phyloP scores from a whole-genome alignment of 2,797 vertebrate genomes.

The Sphaeramia orbicularis region DNA sequence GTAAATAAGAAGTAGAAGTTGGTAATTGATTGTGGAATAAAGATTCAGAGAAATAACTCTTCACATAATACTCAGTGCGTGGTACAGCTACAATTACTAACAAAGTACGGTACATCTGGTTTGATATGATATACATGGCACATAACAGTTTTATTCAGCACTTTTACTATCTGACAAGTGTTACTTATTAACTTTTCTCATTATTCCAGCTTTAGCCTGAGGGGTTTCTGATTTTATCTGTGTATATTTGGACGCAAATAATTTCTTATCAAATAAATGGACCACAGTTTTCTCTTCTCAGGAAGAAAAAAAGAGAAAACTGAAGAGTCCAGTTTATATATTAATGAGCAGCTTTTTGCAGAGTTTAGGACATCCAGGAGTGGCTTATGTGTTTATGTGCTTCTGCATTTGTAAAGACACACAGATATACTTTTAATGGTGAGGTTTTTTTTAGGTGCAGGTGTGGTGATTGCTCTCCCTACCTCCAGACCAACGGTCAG shows the following conservation, averaged over 20 bases:
- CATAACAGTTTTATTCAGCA: slow-evolving; percentile 47
- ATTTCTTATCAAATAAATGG: slow-evolving; percentile 32
- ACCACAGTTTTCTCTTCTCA: neutral
- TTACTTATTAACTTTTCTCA: slow-evolving; percentile 45
- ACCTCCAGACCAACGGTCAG: slow-evolving; percentile 32
- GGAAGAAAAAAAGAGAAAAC: neutral
- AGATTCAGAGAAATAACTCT: slow-evolving; percentile 53
- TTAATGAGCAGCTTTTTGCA: slow-evolving; percentile 25
- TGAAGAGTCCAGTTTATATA: slow-evolving; percentile 9
- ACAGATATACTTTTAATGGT: slow-evolving; percentile 16
- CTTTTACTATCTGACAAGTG: slow-evolving; percentile 46
- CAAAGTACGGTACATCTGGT: slow-evolving; percentile 11
- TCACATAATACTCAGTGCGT: slow-evolving; percentile 21
- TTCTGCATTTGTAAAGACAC: slow-evolving; percentile 7
- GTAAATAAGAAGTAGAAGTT: slow-evolving; percentile 45
- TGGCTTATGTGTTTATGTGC: slow-evolving; percentile 3
- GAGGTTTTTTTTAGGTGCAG: slow-evolving; percentile 38
- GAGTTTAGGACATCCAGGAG: slow-evolving; percentile 20
- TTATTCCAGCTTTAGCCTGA: slow-evolving; percentile 46
- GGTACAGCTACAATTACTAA: slow-evolving; percentile 32
- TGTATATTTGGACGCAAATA: slow-evolving; percentile 46
- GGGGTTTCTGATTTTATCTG: slow-evolving; percentile 44
- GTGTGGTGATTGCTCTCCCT: slow-evolving; percentile 10
- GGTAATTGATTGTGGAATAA: slow-evolving; percentile 58
- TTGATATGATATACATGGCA: slow-evolving; percentile 45